A percentile compares a stretch with the other conserved stretches of the same genome.
Conservation (phyloP, 2,888 invertebrate species). For the Trissoscelio sp. region DNA sequence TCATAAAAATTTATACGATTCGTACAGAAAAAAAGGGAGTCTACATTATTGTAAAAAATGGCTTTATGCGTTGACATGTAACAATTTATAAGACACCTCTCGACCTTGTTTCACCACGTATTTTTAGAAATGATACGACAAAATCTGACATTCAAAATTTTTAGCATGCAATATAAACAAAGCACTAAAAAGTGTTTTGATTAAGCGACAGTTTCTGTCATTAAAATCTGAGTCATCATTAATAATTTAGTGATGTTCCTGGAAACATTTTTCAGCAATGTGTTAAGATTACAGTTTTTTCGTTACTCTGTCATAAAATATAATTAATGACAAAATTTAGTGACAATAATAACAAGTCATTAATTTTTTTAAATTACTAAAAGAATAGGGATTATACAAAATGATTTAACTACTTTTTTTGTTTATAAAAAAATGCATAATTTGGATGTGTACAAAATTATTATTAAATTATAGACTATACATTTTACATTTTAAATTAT, state of each 20-base stretch:
- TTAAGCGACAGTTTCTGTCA: background rate
- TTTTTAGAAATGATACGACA: conserved; percentile 49
- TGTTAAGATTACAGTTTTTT: background rate
- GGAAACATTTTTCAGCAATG: background rate
- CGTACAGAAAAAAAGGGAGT: background rate
- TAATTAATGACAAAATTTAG: too few relatives aligned
- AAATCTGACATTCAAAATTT: conserved; percentile 29
- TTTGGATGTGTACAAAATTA: too few relatives aligned
- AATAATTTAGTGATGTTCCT: background rate
- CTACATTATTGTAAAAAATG: background rate
- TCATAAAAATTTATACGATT: conserved; percentile 28
- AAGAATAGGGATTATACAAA: too few relatives aligned
- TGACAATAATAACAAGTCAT: too few relatives aligned
- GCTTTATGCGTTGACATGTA: conserved; percentile 4
- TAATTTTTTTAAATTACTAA: too few relatives aligned
- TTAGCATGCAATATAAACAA: conserved; percentile 24
- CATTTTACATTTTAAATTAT: too few relatives aligned
- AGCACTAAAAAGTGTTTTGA: conserved; percentile 20
- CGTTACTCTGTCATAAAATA: too few relatives aligned
- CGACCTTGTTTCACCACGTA: conserved; percentile 37
- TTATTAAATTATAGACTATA: too few relatives aligned
- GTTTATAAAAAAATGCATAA: too few relatives aligned
- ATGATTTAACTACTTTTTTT: too few relatives aligned
- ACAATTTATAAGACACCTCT: conserved; percentile 4
- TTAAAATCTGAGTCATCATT: background rate